Conservation (phyloP, 2,888 invertebrate species). For the Eupithecia vulgata region DNA sequence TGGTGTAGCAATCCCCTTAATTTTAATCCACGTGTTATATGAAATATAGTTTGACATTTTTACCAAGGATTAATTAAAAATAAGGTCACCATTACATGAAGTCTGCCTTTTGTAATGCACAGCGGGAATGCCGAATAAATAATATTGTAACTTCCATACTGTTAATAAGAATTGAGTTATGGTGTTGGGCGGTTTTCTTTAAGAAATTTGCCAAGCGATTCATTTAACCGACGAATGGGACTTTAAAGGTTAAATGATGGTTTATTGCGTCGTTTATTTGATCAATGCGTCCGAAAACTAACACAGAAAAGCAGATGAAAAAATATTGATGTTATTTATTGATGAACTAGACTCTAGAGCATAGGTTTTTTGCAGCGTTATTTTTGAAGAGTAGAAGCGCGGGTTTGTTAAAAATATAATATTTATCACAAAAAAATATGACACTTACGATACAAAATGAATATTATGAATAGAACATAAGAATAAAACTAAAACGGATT, state of each 20-base stretch:
- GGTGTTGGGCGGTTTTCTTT: constrained; percentile 29
- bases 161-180: constrained; percentile 39
- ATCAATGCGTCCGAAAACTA: constrained; percentile 7
- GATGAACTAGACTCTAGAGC: too few relatives aligned
- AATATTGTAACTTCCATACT: constrained; percentile 33
- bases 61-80: constrained; percentile 52
- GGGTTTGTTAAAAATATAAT: too few relatives aligned
- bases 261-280: constrained; percentile 17
- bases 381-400: too few relatives aligned
- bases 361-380: too few relatives aligned
- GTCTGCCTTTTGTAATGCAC: constrained; percentile 38
- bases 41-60: constrained; percentile 56
- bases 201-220: constrained; percentile 28
- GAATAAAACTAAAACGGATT: too few relatives aligned
- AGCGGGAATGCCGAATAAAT: constrained; percentile 40
- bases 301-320: neutral
- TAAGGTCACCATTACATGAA: constrained; percentile 49
- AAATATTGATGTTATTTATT: neutral
- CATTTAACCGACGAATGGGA: constrained; percentile 22
- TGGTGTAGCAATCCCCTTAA: constrained; percentile 32
- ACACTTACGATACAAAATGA: too few relatives aligned
- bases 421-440: too few relatives aligned
- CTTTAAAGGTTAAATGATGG: constrained; percentile 11
- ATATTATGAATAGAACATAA: too few relatives aligned
- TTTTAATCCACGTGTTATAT: constrained; percentile 49